Percentiles rank a stretch among this genome's conserved stretches.
Evolutionary conservation across 1,140 invertebrate species (phyloP).

Genomic region (Calosoma granatense): DNA sequence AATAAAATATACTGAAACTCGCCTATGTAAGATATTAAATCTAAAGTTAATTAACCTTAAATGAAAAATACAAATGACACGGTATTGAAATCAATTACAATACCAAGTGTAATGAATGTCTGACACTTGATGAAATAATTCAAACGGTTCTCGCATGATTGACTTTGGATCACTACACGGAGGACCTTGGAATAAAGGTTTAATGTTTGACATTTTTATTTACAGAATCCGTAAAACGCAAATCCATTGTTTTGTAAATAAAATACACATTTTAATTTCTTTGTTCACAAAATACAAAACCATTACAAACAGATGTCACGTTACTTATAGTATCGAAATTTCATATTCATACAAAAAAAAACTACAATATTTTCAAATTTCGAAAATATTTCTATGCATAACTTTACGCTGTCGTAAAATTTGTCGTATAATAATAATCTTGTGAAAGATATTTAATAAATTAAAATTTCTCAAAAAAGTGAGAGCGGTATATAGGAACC

Average conservation of each 20-base stretch:
- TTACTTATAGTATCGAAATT: background rate
- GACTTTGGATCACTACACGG: background rate
- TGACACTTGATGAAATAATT: background rate
- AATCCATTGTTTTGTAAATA: background rate
- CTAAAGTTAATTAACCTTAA: background rate
- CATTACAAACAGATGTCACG: background rate
- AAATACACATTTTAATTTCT: too few species aligned
- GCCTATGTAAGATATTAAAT: background rate
- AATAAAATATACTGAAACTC: background rate
- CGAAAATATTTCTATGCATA: background rate
- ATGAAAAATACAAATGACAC: too few species aligned
- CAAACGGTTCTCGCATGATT: background rate
- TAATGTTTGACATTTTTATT: background rate
- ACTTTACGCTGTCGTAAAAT: background rate
- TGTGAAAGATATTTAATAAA: too few species aligned
- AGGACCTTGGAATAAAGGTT: background rate
- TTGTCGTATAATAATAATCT: too few species aligned
- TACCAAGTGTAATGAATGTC: too few species aligned
- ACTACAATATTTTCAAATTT: background rate
- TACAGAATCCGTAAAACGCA: background rate
- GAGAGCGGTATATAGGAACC: too few species aligned
- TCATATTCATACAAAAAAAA: background rate
- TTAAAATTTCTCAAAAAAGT: too few species aligned
- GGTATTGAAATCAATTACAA: too few species aligned
- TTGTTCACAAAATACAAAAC: background rate